Evolutionary conservation across 1,140 invertebrate genomes (phyloP).

Genomic region (Bemisia tabaci): DNA sequence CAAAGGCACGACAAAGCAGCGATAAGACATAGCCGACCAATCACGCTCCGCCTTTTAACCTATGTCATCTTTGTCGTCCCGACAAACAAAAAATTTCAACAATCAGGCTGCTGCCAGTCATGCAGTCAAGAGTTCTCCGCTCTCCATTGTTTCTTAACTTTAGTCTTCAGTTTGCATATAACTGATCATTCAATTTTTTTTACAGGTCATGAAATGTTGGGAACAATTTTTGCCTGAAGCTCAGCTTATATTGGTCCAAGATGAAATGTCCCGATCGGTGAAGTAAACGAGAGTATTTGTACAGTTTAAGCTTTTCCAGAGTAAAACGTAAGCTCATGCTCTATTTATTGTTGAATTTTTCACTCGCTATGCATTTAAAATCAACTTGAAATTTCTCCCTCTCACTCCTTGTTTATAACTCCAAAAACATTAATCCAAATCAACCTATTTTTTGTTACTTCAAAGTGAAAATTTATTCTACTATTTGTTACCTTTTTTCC

Average conservation of each 20-base stretch:
- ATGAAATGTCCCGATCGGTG: background rate
- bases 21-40: too few relatives aligned
- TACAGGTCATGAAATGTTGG: conserved; percentile 85
- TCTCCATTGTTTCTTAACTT: too few relatives aligned
- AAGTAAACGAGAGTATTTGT: background rate
- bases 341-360: background rate
- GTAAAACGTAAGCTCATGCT: too few relatives aligned
- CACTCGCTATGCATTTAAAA: background rate
- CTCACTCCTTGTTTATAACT: background rate
- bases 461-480: background rate
- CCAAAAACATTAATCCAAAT: background rate
- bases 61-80: too few relatives aligned
- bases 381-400: background rate
- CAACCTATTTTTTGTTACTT: background rate
- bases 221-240: conserved; percentile 84
- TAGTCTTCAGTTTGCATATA: too few relatives aligned
- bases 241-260: background rate
- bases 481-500: background rate
- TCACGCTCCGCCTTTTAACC: too few relatives aligned
- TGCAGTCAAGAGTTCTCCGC: too few relatives aligned
- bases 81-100: too few relatives aligned
- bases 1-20: too few relatives aligned
- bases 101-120: too few relatives aligned
- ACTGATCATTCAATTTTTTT: conserved; percentile 25
- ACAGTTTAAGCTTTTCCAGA: too few relatives aligned